A percentile compares a stretch with the other conserved stretches of the same genome.
These are phyloP conservation scores for Hydropotes inermis DNA, from an alignment of 2,113 vertebrate species.

Conservation along the genomic window DNA sequence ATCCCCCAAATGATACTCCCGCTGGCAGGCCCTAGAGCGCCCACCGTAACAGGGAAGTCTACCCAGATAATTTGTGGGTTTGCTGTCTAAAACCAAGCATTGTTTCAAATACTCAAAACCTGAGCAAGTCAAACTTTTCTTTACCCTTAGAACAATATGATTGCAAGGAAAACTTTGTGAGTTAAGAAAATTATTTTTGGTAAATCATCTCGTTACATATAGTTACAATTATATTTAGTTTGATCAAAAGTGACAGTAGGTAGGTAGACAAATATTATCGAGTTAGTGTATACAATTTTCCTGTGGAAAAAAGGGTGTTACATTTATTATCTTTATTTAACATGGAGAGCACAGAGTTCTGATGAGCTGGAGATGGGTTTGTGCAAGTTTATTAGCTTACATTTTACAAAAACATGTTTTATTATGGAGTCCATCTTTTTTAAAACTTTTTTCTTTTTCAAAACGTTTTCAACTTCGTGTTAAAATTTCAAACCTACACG, in stretches of 20 bases:
- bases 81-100: background rate
- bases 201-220: background rate
- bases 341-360: background rate
- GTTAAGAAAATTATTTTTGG: background rate
- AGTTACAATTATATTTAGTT: slow-evolving; percentile 13
- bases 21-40: background rate
- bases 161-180: background rate
- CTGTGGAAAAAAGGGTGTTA: background rate
- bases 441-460: background rate
- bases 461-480: slow-evolving; percentile 12
- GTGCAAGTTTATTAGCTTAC: slow-evolving; percentile 14
- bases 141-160: background rate
- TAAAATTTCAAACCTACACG: background rate
- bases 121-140: slow-evolving; percentile 8
- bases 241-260: slow-evolving; percentile 3
- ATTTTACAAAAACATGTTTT: background rate
- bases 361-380: background rate
- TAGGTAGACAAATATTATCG: slow-evolving; percentile 13
- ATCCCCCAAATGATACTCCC: background rate
- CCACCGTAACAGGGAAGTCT: background rate
- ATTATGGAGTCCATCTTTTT: background rate
- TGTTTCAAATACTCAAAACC: background rate
- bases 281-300: background rate
- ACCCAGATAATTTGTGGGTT: background rate
- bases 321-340: slow-evolving; percentile 2